Percentiles rank a stretch among this genome's conserved stretches.
phyloP scores from a whole-genome alignment of 2,113 vertebrate genomes.

The Solea senegalensis region DNA sequence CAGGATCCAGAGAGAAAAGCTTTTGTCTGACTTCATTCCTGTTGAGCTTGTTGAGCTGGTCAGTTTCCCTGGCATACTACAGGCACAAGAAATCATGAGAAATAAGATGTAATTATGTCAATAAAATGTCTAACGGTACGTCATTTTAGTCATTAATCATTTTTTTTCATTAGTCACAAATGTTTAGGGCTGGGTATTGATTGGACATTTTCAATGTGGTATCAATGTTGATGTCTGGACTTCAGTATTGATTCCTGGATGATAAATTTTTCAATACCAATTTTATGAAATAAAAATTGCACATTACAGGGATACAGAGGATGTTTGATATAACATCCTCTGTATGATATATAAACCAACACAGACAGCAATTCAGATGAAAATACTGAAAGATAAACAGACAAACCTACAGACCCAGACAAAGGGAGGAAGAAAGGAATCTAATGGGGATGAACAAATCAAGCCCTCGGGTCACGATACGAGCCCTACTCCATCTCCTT shows the following conservation, averaged over 20 bases:
- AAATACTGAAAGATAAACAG: background rate
- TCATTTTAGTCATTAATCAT: background rate
- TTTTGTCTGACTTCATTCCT: slow-evolving; percentile 94
- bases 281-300: background rate
- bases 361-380: background rate
- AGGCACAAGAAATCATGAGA: slow-evolving; percentile 3
- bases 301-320: too few species aligned
- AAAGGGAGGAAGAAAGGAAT: background rate
- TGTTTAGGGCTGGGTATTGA: too few species aligned
- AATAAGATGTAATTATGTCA: background rate
- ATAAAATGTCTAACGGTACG: too few species aligned
- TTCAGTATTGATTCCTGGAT: background rate
- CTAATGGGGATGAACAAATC: slow-evolving; percentile 32
- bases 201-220: too few species aligned
- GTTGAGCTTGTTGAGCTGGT: slow-evolving; percentile 95
- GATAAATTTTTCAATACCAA: background rate
- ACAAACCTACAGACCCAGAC: slow-evolving; percentile 17
- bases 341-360: slow-evolving; percentile 12
- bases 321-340: too few species aligned
- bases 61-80: slow-evolving; percentile 95
- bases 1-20: slow-evolving; percentile 92
- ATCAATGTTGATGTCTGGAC: too few species aligned
- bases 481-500: slow-evolving; percentile 16
- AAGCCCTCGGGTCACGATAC: slow-evolving; percentile 31
- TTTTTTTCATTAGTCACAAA: background rate